These are phyloP conservation scores for Leptinotarsa peninsularis DNA, from an alignment of 2,888 invertebrate genomes.

Conservation along the genomic window DNA sequence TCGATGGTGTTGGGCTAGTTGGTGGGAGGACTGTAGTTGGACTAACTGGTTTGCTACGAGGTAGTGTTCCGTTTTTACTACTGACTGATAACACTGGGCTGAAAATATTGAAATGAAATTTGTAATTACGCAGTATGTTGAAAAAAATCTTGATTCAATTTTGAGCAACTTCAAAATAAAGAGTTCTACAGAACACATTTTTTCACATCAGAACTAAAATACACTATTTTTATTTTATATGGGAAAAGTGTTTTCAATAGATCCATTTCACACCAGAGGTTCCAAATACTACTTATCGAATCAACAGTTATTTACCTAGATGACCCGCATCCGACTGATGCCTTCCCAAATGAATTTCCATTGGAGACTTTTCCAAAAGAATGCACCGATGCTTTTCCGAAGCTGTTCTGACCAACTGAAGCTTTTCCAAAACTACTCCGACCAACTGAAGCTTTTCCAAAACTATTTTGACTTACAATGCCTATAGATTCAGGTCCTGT, in stretches of 20 bases:
- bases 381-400: slow-evolving; percentile 65
- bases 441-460: slow-evolving; percentile 66
- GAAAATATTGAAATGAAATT: slow-evolving; percentile 48
- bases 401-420: slow-evolving; percentile 62
- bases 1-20: slow-evolving; percentile 60
- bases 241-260: not conserved
- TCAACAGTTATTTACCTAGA: slow-evolving; percentile 59
- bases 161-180: no score
- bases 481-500: slow-evolving; percentile 59
- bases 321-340: slow-evolving; percentile 63
- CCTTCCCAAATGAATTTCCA: slow-evolving; percentile 63
- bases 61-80: slow-evolving; percentile 64
- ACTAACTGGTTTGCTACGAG: slow-evolving; percentile 55
- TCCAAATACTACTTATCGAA: no score
- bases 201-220: not conserved
- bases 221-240: not conserved
- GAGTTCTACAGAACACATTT: no score
- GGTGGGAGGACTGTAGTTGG: slow-evolving; percentile 47
- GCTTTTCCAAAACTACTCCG: slow-evolving; percentile 65
- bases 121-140: not conserved
- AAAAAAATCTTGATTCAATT: not conserved
- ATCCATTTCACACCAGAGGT: no score
- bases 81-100: slow-evolving; percentile 66
- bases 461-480: slow-evolving; percentile 59
- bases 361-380: slow-evolving; percentile 56